These are phyloP conservation scores for Polylopha cassiicola DNA, from an alignment of 2,888 invertebrate species.

Conservation along the genomic window DNA sequence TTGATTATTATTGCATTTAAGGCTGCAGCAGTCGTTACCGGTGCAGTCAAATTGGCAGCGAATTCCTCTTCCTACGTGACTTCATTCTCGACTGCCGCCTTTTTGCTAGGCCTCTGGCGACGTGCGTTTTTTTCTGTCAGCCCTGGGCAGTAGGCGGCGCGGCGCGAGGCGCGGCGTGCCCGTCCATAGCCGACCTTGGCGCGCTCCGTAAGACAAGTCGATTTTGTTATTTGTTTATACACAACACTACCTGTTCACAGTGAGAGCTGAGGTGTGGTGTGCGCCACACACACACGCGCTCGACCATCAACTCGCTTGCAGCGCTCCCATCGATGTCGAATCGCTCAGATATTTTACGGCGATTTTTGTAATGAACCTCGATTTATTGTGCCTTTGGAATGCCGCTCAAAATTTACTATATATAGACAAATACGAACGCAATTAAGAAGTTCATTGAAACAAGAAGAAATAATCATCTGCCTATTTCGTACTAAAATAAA, in stretches of 20 bases:
- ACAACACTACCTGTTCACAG: slow-evolving; percentile 70
- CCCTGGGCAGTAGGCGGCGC: slow-evolving; percentile 34
- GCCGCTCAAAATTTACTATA: slow-evolving; percentile 56
- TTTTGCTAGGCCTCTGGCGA: slow-evolving; percentile 5
- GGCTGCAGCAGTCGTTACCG: no score
- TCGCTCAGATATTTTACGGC: slow-evolving; percentile 68
- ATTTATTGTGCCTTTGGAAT: slow-evolving; percentile 64
- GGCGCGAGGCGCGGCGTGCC: slow-evolving; percentile 32
- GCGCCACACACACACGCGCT: slow-evolving; percentile 34
- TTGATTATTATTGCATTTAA: no score
- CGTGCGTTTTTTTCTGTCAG: slow-evolving; percentile 18
- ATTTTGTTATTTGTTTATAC: slow-evolving; percentile 77
- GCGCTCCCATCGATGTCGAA: slow-evolving; percentile 52
- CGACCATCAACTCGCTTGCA: slow-evolving; percentile 15
- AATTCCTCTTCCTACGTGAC: slow-evolving; percentile 17
- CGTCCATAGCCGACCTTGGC: slow-evolving; percentile 65
- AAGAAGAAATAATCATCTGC: no score
- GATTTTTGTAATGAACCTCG: slow-evolving; percentile 71
- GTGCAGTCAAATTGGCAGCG: slow-evolving; percentile 18
- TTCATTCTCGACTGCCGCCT: slow-evolving; percentile 10
- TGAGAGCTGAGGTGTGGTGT: slow-evolving; percentile 33
- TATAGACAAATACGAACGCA: slow-evolving; percentile 55
- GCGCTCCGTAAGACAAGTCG: slow-evolving; percentile 71
- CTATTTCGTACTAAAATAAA: no score
- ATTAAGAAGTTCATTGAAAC: slow-evolving; percentile 58